Conservation (phyloP, 1,140 invertebrate genomes). For the Arion vulgaris region DNA sequence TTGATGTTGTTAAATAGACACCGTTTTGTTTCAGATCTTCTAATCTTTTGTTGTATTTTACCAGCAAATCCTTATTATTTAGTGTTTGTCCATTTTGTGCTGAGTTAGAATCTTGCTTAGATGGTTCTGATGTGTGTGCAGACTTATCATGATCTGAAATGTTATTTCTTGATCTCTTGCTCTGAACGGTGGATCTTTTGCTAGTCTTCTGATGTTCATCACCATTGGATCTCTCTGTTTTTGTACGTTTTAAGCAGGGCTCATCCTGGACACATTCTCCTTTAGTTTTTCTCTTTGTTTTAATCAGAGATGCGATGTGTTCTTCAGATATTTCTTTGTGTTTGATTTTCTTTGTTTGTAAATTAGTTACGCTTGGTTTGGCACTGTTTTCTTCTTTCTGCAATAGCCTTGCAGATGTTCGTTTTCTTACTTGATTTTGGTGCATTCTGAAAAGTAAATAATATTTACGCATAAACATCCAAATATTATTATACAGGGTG, state of each 20-base stretch:
- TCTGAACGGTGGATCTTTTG: background rate
- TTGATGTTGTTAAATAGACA: background rate
- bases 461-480: background rate
- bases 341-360: background rate
- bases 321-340: background rate
- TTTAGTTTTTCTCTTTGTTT: background rate
- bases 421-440: slow-evolving; percentile 1
- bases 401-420: background rate
- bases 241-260: background rate
- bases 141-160: background rate
- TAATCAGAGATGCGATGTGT: background rate
- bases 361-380: background rate
- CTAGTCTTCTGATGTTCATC: background rate
- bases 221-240: background rate
- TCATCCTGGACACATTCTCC: background rate
- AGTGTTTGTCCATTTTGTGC: background rate
- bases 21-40: background rate
- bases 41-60: background rate
- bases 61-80: background rate
- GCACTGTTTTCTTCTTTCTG: background rate
- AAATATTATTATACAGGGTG: background rate
- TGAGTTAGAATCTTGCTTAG: background rate
- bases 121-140: background rate
- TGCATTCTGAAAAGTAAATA: background rate
- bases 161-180: background rate